Evolutionary conservation across 2,113 vertebrate species (phyloP).

Genomic region (Perca schrenkii): DNA sequence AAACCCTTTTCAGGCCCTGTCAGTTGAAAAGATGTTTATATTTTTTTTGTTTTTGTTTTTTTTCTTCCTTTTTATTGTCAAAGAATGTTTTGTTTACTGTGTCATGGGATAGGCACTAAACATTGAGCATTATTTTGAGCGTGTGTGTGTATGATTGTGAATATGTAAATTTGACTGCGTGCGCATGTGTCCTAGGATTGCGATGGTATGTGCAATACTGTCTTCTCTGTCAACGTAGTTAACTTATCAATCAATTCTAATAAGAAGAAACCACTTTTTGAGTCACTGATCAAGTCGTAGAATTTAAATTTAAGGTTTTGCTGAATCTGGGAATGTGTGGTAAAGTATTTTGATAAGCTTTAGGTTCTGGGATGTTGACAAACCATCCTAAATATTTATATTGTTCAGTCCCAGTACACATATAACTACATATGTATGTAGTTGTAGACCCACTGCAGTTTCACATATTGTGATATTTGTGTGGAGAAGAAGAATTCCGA

Average conservation of each 20-base stretch:
- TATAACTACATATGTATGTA: conserved; percentile 29
- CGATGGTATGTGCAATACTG: conserved; percentile 75
- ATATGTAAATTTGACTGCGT: conserved; percentile 27
- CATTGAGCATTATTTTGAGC: conserved; percentile 51
- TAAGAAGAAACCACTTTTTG: conserved; percentile 73
- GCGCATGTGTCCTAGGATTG: conserved; percentile 51
- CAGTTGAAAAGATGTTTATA: conserved; percentile 78
- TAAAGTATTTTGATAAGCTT: conserved; percentile 39
- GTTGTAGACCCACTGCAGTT: conserved; percentile 27
- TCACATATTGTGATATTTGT: conserved; percentile 57
- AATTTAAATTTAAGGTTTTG: conserved; percentile 25
- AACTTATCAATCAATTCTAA: conserved; percentile 70
- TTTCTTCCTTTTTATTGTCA: conserved; percentile 51
- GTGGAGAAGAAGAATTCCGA: conserved; percentile 19
- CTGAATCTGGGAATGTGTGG: conserved; percentile 20
- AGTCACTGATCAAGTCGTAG: conserved; percentile 44
- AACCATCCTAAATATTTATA: conserved; percentile 15
- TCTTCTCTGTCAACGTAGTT: conserved; percentile 71
- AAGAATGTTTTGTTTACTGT: conserved; percentile 76
- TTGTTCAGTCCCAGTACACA: conserved; percentile 32
- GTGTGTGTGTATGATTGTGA: conserved; percentile 44
- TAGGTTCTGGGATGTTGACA: not conserved
- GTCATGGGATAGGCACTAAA: conserved; percentile 71
- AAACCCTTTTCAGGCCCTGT: conserved; percentile 59
- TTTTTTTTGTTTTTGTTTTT: conserved; percentile 60